Conservation (phyloP, 2,113 vertebrate species). For the Gallinago undulata region DNA sequence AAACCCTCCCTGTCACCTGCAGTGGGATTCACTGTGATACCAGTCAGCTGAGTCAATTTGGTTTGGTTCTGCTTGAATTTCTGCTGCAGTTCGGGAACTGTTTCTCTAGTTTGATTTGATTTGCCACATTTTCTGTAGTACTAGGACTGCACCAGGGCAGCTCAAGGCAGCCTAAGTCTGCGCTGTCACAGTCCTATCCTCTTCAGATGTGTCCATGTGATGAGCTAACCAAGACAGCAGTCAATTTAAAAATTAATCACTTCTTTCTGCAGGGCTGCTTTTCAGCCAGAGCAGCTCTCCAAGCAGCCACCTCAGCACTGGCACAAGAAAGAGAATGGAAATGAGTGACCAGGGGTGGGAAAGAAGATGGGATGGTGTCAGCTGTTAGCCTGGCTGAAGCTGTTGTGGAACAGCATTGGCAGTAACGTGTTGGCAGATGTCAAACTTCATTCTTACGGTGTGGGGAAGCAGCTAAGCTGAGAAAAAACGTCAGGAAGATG, state of each 20-base stretch:
- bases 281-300: not conserved
- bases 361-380: not conserved
- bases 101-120: not conserved
- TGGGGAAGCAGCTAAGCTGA: not conserved
- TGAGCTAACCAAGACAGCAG: not conserved
- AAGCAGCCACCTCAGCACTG: not conserved
- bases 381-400: not conserved
- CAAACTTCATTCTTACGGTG: not conserved
- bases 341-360: not conserved
- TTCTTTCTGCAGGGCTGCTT: not conserved
- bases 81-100: not conserved
- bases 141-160: not conserved
- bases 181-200: rapidly evolving
- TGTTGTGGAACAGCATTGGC: not conserved
- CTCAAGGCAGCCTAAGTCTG: not conserved
- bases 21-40: rapidly evolving
- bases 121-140: not conserved
- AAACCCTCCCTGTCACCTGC: not conserved
- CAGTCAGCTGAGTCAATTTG: not conserved
- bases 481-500: not conserved
- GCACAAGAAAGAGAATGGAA: not conserved
- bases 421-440: rapidly evolving
- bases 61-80: not conserved
- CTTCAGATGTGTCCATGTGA: not conserved
- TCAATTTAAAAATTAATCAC: not conserved